phyloP scores from a whole-genome alignment of 2,797 vertebrate genomes.

The Hybognathus amarus region DNA sequence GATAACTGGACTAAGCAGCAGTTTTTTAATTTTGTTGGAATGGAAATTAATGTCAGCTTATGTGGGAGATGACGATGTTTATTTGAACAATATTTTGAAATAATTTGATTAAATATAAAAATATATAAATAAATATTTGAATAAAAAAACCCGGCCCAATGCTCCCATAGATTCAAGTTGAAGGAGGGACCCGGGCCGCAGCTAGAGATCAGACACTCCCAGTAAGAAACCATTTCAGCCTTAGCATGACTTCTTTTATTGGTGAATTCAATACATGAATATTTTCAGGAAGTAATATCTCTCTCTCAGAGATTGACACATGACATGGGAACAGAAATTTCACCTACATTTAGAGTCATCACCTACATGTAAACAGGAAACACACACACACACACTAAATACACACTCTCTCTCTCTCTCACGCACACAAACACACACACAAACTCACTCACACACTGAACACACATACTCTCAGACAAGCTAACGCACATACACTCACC shows the following conservation, averaged over 20 bases:
- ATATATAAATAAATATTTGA: not conserved
- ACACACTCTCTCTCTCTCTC: no score
- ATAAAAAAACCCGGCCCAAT: conserved; percentile 4
- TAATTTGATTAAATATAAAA: conserved; percentile 2
- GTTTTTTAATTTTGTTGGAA: no score
- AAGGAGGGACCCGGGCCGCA: conserved; percentile 2
- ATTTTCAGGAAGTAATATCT: conserved; percentile 16
- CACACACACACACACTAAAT: conserved; percentile 50
- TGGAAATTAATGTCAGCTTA: not conserved
- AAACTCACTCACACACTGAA: no score
- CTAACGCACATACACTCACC: no score
- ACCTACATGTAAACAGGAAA: conserved; percentile 73
- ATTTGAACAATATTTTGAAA: not conserved
- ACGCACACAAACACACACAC: no score
- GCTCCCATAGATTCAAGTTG: not conserved
- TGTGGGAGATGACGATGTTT: not conserved
- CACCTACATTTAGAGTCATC: conserved; percentile 54
- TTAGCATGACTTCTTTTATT: not conserved
- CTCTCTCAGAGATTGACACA: conserved; percentile 3
- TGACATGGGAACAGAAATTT: conserved; percentile 23
- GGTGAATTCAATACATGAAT: not conserved
- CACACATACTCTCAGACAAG: no score
- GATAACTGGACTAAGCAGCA: no score
- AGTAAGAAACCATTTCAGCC: conserved; percentile 1
- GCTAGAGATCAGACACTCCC: conserved; percentile 5